Evolutionary conservation across 2,888 invertebrate species (phyloP).

Genomic region (Lutraria lutraria): DNA sequence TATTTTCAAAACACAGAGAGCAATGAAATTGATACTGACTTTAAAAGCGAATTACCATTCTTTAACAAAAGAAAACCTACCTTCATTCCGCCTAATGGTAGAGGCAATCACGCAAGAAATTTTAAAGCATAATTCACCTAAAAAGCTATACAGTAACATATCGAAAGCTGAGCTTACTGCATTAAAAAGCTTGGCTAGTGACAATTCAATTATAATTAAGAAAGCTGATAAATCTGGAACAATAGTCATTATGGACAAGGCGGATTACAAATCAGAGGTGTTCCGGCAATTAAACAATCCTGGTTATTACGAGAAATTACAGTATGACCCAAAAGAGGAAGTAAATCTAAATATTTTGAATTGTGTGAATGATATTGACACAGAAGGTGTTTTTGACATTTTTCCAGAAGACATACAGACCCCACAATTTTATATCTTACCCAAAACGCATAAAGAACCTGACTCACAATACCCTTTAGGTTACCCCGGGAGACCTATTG

Average conservation of each 20-base stretch:
- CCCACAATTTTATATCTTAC: no score
- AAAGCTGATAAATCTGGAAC: no score
- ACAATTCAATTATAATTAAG: no score
- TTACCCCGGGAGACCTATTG: no score
- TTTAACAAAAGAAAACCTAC: slow-evolving; percentile 33
- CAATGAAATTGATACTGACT: not conserved
- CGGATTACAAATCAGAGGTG: slow-evolving; percentile 36
- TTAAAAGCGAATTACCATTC: not conserved
- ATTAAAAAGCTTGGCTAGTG: no score
- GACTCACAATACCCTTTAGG: no score
- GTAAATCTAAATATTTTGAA: no score
- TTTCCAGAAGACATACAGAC: not conserved
- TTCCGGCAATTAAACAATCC: slow-evolving; percentile 24
- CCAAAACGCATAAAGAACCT: no score
- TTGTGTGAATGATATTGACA: not conserved
- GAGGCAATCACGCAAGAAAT: no score
- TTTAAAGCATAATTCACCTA: no score
- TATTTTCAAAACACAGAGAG: slow-evolving; percentile 17
- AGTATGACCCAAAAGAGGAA: not conserved
- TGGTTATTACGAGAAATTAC: not conserved
- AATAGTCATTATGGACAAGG: slow-evolving; percentile 39
- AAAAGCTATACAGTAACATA: no score
- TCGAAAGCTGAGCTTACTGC: no score
- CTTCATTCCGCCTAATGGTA: slow-evolving; percentile 11
- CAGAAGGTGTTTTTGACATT: not conserved